Evolutionary conservation across 2,113 vertebrate genomes (phyloP).

Genomic region (Python bivittatus): DNA sequence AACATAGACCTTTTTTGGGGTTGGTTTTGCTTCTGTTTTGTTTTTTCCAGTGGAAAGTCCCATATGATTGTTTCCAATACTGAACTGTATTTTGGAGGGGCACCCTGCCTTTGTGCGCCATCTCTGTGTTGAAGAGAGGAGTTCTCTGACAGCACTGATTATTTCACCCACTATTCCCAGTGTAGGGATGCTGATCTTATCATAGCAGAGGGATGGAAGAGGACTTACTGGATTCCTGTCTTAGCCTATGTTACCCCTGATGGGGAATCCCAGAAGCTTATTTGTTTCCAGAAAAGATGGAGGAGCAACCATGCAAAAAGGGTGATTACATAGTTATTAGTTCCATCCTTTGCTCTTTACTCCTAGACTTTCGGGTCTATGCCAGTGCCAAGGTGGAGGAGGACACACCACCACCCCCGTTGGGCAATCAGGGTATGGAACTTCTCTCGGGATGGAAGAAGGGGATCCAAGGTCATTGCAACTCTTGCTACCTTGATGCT

Average conservation of each 20-base stretch:
- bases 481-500: constrained; percentile 86
- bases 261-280: not conserved
- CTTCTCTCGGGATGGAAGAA: constrained; percentile 79
- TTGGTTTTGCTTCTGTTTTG: not conserved
- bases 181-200: not conserved
- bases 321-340: not conserved
- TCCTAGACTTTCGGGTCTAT: constrained; percentile 79
- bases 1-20: not conserved
- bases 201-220: not conserved
- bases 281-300: not conserved
- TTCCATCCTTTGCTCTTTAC: not conserved
- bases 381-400: constrained; percentile 80
- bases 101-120: not conserved
- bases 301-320: not conserved
- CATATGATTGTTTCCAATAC: not conserved
- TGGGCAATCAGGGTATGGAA: constrained; percentile 66
- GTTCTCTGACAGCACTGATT: not conserved
- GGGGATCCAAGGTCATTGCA: constrained; percentile 85
- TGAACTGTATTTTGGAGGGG: not conserved
- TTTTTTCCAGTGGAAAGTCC: not conserved
- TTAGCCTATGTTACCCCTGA: not conserved
- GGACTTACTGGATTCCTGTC: not conserved
- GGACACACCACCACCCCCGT: constrained; percentile 71
- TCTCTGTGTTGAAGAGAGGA: not conserved
- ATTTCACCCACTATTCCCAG: not conserved